phyloP scores from a whole-genome alignment of 2,113 vertebrate species.

The Anarhynchus alexandrinus region DNA sequence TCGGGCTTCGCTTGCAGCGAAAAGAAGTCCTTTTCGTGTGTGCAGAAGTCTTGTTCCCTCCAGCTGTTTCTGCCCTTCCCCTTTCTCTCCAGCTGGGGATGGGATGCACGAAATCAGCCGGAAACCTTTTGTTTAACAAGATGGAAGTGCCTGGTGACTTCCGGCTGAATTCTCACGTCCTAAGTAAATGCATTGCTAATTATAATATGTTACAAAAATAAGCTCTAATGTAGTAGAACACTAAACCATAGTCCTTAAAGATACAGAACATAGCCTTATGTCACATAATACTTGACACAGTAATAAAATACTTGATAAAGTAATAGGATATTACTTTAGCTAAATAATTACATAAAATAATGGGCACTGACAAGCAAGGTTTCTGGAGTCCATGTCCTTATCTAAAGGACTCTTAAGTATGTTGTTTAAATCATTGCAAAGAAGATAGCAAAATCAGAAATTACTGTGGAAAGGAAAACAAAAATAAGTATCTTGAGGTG shows the following conservation, averaged over 20 bases:
- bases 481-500: background rate
- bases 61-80: background rate
- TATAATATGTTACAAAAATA: background rate
- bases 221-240: background rate
- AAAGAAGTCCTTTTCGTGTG: fast-evolving
- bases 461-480: background rate
- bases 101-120: background rate
- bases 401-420: background rate
- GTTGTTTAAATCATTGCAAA: background rate
- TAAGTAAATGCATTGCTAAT: background rate
- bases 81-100: background rate
- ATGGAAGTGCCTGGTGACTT: background rate
- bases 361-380: background rate
- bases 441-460: background rate
- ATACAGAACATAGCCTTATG: background rate
- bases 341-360: background rate
- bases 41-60: background rate
- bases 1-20: background rate
- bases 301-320: background rate
- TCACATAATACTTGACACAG: background rate
- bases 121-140: background rate
- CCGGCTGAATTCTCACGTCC: background rate
- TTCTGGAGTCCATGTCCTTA: background rate
- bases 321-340: background rate
- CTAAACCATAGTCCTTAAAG: background rate